phyloP scores from a whole-genome alignment of 2,797 vertebrate genomes.

The Eulemur rubriventer region DNA sequence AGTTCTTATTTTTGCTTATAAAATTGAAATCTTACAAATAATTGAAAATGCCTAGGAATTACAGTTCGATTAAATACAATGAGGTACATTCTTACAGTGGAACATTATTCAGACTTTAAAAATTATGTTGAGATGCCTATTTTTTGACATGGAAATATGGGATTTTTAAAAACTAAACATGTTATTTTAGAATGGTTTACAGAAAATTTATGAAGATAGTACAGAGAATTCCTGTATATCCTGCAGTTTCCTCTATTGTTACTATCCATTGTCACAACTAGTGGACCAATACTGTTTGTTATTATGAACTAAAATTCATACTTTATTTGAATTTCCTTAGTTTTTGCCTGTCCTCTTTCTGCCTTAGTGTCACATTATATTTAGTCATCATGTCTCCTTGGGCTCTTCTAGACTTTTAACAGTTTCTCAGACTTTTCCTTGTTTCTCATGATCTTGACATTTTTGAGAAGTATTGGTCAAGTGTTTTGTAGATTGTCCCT shows the following conservation, averaged over 20 bases:
- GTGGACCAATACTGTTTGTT: not conserved
- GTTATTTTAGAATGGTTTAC: not conserved
- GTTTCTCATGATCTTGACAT: not conserved
- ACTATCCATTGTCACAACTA: not conserved
- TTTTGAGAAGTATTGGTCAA: not conserved
- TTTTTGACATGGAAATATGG: not conserved
- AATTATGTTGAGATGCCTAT: not conserved
- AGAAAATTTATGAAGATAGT: not conserved
- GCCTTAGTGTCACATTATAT: not conserved
- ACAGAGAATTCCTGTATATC: not conserved
- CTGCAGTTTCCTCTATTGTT: not conserved
- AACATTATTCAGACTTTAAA: not conserved
- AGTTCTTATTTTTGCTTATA: not conserved
- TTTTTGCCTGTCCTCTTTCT: not conserved
- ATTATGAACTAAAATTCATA: not conserved
- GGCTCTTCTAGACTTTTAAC: not conserved
- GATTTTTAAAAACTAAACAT: not conserved
- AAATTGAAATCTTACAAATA: not conserved
- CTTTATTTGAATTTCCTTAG: not conserved
- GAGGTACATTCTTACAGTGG: not conserved
- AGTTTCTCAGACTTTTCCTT: not conserved
- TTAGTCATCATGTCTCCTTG: not conserved
- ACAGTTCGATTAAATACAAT: not conserved
- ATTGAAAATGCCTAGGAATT: not conserved
- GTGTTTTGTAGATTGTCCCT: not conserved